Evolutionary conservation across 2,113 vertebrate species (phyloP).

Genomic region (Ammospiza caudacuta): DNA sequence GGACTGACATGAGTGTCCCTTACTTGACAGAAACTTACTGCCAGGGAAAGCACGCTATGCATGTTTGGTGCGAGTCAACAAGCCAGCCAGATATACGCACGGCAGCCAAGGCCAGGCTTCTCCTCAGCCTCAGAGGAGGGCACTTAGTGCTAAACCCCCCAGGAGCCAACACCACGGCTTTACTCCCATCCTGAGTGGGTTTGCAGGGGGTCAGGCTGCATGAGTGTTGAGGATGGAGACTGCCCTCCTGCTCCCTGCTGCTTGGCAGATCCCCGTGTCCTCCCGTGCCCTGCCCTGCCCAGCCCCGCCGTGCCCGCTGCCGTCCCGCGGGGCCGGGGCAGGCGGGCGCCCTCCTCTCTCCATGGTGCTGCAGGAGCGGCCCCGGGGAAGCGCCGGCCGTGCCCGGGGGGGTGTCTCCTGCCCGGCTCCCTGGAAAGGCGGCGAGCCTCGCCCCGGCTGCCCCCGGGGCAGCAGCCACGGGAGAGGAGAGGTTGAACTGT

Average conservation of each 20-base stretch:
- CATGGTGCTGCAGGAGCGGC: conserved; percentile 55
- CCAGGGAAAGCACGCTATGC: background rate
- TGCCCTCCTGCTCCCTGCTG: background rate
- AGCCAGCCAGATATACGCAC: accelerated
- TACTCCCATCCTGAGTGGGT: background rate
- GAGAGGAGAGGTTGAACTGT: no score
- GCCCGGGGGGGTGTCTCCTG: background rate
- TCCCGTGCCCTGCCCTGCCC: no score
- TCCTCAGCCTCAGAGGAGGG: background rate
- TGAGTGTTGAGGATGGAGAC: no score
- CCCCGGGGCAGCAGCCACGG: accelerated
- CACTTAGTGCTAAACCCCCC: background rate
- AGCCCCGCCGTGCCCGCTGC: no score
- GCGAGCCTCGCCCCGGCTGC: accelerated
- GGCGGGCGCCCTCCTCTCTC: conserved; percentile 24
- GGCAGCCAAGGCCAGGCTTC: background rate
- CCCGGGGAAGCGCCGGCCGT: background rate
- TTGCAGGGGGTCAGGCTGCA: background rate
- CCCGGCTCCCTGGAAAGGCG: background rate
- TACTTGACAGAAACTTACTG: background rate
- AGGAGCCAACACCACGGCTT: accelerated
- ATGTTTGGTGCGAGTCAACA: accelerated
- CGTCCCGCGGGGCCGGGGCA: no score
- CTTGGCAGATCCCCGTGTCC: accelerated
- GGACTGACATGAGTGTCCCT: background rate